Evolutionary conservation across 2,113 vertebrate genomes (phyloP), one percentile per base, ranked within the genome.

Genomic region (Polypterus bichir): DNA sequence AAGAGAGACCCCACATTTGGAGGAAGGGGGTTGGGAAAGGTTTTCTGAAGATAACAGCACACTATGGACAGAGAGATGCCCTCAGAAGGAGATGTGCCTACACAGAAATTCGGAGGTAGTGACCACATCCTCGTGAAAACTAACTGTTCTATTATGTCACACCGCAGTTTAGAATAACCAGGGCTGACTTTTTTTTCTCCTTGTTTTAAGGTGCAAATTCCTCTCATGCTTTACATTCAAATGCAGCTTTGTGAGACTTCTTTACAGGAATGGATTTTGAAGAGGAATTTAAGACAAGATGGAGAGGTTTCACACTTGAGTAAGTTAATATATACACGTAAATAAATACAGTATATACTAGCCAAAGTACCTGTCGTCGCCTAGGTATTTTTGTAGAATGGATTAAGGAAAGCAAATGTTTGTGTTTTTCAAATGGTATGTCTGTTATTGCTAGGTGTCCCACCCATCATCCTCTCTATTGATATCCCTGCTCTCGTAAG

Each of bases 241-340:
- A 99, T 99, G 96, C 95, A 98, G 65, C 75, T 99, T 47, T 98
- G 96, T 71, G 91, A 94, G 68, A 85, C 75, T 46, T 98, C 96
- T 0, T 67, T 99, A 67, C 93, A 91, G 78, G 93, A 97, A 62
- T 99, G 93, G 96, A 92, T 99, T 72, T 69, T 69, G 44, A 86
- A 92, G 63, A 85, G 91, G 63, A 96, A 93, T 63, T 59, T 48
- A 60, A 69, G 66, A 47, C 80, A 65, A 63, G 64, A 0, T 0
- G 72, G 73, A 44, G 64, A 7, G 49, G 60, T 73, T 65, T 76
- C 79, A 54, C 27, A 61, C 47, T 70, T 74, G 0, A 76, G 87
- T 89, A 73, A 86, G 87, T 75, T 55, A 27, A 27, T 27, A 27
- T 27, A 27, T 27, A 27, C 27, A 27, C 27, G 27, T 27, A 27